A percentile compares a stretch with the other conserved stretches of the same genome.
Conservation (phyloP, 2,113 vertebrate genomes). For the Calypte anna region DNA sequence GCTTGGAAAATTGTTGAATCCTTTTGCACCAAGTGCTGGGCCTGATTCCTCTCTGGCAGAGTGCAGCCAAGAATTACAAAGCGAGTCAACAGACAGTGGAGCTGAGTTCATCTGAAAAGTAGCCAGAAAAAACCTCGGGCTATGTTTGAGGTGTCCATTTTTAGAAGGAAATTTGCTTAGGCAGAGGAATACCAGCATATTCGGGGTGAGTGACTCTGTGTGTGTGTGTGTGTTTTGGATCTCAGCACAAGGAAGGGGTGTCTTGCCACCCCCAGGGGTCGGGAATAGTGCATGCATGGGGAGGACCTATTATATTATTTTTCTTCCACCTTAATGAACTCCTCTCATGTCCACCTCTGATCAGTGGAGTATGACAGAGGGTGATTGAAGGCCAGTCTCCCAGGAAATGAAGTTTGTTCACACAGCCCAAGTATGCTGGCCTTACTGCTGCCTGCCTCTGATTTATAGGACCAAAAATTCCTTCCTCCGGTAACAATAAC, state of each 20-base stretch:
- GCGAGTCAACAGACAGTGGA: conserved; percentile 54
- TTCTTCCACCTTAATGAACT: conserved; percentile 81
- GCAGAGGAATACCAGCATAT: conserved; percentile 29
- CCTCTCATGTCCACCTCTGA: conserved; percentile 82
- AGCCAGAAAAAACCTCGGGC: not conserved
- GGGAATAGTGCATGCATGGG: conserved; percentile 71
- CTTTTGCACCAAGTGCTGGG: conserved; percentile 28
- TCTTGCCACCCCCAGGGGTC: conserved; percentile 67
- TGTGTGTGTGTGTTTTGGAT: conserved; percentile 35
- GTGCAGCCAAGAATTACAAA: conserved; percentile 63
- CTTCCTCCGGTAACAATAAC: conserved; percentile 76
- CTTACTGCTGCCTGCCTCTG: conserved; percentile 72
- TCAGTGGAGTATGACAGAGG: conserved; percentile 78
- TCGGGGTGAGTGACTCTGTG: conserved; percentile 45
- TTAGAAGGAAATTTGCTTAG: conserved; percentile 59
- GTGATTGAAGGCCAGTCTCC: conserved; percentile 80
- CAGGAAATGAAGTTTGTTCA: conserved; percentile 82
- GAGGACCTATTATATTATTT: conserved; percentile 76
- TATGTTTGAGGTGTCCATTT: conserved; percentile 20
- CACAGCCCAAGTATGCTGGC: conserved; percentile 77
- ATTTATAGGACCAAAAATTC: conserved; percentile 78
- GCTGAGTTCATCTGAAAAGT: conserved; percentile 44
- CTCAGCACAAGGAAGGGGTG: conserved; percentile 55
- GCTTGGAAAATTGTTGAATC: not conserved
- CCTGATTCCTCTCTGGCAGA: conserved; percentile 52